Conservation (phyloP, 2,797 vertebrate species). For the Ciconia nigra region DNA sequence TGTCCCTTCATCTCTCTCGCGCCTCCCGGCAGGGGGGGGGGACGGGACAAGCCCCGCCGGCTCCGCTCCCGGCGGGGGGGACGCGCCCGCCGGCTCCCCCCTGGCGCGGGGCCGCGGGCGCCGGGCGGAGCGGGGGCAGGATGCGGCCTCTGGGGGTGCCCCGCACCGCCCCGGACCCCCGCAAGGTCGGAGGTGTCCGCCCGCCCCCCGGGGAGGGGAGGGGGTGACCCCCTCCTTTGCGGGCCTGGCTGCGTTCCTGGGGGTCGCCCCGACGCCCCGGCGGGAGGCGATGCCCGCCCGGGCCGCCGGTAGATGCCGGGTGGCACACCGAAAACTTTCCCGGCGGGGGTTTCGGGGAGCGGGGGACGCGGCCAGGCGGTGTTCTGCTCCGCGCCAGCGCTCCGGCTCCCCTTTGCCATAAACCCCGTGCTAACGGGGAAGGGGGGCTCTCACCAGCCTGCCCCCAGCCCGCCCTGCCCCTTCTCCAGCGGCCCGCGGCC, state of each 20-base stretch:
- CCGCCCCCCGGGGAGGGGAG: not conserved
- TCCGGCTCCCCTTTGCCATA: not conserved
- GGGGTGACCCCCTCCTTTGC: not conserved
- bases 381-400: not conserved
- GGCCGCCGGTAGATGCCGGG: not conserved
- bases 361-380: too few species aligned
- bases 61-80: not conserved
- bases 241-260: not conserved
- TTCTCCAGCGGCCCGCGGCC: not conserved
- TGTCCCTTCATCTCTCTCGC: not conserved
- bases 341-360: not conserved
- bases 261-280: not conserved
- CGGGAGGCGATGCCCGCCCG: not conserved
- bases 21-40: not conserved
- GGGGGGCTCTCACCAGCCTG: not conserved
- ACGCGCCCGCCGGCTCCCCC: not conserved
- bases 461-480: not conserved
- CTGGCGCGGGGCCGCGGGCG: not conserved
- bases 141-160: not conserved
- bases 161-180: not conserved
- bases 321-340: not conserved
- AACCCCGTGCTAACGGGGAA: not conserved
- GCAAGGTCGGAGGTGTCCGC: not conserved
- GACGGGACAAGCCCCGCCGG: not conserved
- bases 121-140: not conserved